These are phyloP conservation scores for Alosa sapidissima DNA, from an alignment of 2,797 vertebrate genomes.

Conservation along the genomic window DNA sequence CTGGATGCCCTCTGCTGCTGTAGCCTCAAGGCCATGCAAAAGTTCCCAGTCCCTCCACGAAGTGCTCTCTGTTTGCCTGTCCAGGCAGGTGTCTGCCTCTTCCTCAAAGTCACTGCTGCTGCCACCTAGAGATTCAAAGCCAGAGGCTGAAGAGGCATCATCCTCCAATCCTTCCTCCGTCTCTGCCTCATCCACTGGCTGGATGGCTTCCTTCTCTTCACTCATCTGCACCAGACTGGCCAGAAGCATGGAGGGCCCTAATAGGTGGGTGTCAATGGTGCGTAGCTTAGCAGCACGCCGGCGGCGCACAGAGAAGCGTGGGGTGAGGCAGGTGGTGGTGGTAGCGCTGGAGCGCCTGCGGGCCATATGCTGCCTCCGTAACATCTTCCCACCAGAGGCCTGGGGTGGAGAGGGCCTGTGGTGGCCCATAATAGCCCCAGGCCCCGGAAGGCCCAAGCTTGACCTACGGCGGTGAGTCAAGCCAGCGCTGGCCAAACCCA, in stretches of 20 bases:
- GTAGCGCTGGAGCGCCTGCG: constrained; percentile 71
- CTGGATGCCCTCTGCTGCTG: constrained; percentile 44
- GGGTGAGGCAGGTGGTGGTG: constrained; percentile 68
- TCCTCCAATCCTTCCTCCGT: neutral
- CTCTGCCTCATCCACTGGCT: neutral
- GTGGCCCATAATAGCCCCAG: constrained; percentile 70
- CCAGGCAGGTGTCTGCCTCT: neutral
- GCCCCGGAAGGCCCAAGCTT: constrained; percentile 72
- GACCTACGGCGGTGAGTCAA: constrained; percentile 73
- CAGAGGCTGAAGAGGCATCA: neutral
- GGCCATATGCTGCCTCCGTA: constrained; percentile 32
- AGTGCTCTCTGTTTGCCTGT: neutral
- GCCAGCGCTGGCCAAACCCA: constrained; percentile 74
- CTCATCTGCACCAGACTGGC: constrained; percentile 74
- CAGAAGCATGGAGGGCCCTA: constrained; percentile 75
- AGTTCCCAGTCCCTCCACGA: constrained; percentile 43
- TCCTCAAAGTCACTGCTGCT: constrained; percentile 40
- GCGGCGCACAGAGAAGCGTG: constrained; percentile 69
- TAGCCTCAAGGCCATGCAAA: neutral
- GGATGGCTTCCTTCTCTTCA: constrained; percentile 41
- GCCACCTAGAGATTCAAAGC: constrained; percentile 29
- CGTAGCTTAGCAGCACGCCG: constrained; percentile 48
- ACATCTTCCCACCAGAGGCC: constrained; percentile 36
- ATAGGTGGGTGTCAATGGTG: constrained; percentile 69
- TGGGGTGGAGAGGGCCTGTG: constrained; percentile 61